Evolutionary conservation across 2,888 invertebrate genomes (phyloP).

Genomic region (Formica aserva): DNA sequence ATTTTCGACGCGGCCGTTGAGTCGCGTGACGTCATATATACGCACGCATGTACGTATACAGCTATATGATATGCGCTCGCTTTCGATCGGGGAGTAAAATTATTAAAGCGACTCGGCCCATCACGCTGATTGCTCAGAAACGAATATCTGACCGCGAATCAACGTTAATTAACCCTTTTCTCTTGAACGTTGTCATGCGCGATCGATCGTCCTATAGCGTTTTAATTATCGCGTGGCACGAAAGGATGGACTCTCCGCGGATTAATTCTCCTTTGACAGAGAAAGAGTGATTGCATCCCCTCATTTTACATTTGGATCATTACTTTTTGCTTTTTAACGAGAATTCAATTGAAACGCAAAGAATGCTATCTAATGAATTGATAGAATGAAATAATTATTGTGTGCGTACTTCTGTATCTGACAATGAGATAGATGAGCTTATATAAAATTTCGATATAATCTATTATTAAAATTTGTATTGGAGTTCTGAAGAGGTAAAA

Average conservation of each 20-base stretch:
- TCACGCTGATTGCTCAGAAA: conserved; percentile 13
- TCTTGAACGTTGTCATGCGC: neutral
- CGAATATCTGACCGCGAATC: neutral
- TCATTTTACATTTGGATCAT: neutral
- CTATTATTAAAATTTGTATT: neutral
- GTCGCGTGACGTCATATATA: conserved; percentile 8
- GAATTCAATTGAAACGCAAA: conserved; percentile 1
- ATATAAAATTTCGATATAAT: neutral
- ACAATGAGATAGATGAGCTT: neutral
- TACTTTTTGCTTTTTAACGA: neutral
- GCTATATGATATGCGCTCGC: too few species aligned
- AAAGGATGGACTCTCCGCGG: neutral
- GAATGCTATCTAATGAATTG: neutral
- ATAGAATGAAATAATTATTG: conserved; percentile 13
- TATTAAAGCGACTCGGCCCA: conserved; percentile 3
- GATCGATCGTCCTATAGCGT: neutral
- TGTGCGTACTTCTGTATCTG: neutral
- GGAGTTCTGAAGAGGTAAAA: neutral
- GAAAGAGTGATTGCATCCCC: conserved; percentile 6
- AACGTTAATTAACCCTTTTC: conserved; percentile 27
- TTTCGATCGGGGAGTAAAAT: conserved; percentile 18
- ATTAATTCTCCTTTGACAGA: conserved; percentile 30
- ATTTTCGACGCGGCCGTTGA: conserved; percentile 8
- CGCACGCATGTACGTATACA: neutral
- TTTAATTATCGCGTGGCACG: conserved; percentile 27